Evolutionary conservation across 37 sponge, comb jelly and placozoan species (phyloP).

Genomic region (Aplysina aerophoba): DNA sequence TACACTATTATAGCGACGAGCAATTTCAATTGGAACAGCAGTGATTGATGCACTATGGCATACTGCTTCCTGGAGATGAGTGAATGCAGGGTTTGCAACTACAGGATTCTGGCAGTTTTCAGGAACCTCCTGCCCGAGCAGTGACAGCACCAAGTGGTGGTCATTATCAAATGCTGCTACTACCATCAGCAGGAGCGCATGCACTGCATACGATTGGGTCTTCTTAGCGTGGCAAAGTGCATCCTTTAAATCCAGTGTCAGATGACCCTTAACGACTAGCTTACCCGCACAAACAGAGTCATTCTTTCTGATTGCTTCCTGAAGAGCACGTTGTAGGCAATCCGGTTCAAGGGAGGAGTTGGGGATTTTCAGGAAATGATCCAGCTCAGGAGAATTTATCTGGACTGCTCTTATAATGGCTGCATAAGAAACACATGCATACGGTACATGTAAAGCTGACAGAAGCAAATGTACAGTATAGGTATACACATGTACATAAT

Average conservation of each 20-base stretch:
- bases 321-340: conserved; percentile 66
- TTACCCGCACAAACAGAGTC: conserved; percentile 64
- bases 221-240: conserved; percentile 41
- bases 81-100: conserved; percentile 44
- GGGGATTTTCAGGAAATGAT: conserved; percentile 50
- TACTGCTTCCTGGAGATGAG: conserved; percentile 56
- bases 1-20: conserved; percentile 36
- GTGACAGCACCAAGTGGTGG: conserved; percentile 49
- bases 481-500: too few relatives aligned
- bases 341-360: conserved; percentile 44
- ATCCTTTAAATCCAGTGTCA: conserved; percentile 46
- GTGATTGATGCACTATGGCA: conserved; percentile 55
- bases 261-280: conserved; percentile 57
- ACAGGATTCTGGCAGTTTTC: neutral
- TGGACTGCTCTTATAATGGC: conserved; percentile 77
- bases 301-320: conserved; percentile 50
- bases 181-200: conserved; percentile 66
- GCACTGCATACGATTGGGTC: conserved; percentile 47
- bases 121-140: conserved; percentile 48
- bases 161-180: conserved; percentile 64
- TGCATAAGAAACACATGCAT: conserved; percentile 9
- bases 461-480: too few relatives aligned
- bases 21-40: conserved; percentile 85
- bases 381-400: conserved; percentile 58
- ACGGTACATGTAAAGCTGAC: too few relatives aligned